A percentile compares a stretch with the other conserved stretches of the same genome.
These are phyloP conservation scores for Clarias laeviceps DNA, from an alignment of 2,797 vertebrate genomes.

Conservation along the genomic window DNA sequence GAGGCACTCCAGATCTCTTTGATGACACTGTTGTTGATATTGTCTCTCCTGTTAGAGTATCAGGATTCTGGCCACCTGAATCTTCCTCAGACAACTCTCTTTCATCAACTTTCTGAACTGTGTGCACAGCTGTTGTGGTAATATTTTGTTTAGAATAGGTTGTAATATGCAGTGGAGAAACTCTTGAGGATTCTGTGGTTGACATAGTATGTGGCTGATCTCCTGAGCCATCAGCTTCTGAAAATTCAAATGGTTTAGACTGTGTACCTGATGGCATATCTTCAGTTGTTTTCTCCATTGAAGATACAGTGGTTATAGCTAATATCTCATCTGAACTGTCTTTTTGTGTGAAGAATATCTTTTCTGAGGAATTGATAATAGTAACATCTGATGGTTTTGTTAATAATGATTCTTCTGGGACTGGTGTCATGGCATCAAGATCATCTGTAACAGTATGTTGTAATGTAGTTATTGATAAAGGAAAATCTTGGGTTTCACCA, in stretches of 20 bases:
- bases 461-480: slow-evolving; percentile 22
- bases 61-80: slow-evolving; percentile 20
- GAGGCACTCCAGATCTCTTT: slow-evolving; percentile 20
- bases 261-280: neutral
- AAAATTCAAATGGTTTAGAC: slow-evolving; percentile 1
- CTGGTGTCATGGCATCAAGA: slow-evolving; percentile 22
- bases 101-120: slow-evolving; percentile 8
- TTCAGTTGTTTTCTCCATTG: slow-evolving; percentile 29
- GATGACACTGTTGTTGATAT: neutral
- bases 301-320: slow-evolving; percentile 24
- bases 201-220: slow-evolving; percentile 15
- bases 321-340: slow-evolving; percentile 23
- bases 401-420: slow-evolving; percentile 4
- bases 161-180: neutral
- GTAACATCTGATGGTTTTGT: slow-evolving; percentile 15
- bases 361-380: slow-evolving; percentile 20
- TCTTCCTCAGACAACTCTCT: slow-evolving; percentile 5
- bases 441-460: slow-evolving; percentile 23
- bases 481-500: slow-evolving; percentile 24
- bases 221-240: slow-evolving; percentile 33
- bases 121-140: neutral
- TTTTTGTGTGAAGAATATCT: slow-evolving; percentile 12
- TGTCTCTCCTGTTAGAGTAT: neutral
- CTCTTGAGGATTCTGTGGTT: slow-evolving; percentile 23
- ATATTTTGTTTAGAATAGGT: neutral